phyloP scores from a whole-genome alignment of 2,113 vertebrate species.

The Carassius auratus region DNA sequence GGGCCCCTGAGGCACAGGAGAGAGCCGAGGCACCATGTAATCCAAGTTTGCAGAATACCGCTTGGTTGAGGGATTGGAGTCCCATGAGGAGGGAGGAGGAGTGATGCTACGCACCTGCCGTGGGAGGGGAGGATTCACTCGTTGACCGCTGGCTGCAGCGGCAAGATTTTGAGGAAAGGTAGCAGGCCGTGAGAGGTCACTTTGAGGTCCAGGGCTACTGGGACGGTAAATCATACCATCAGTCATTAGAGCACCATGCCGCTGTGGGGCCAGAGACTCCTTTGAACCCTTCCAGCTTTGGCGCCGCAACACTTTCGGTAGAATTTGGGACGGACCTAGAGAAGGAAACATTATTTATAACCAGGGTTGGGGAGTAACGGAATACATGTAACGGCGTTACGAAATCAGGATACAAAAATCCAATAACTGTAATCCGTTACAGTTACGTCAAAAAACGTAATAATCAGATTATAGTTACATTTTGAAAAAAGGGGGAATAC shows the following conservation, averaged over 20 bases:
- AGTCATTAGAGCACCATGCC: conserved; percentile 83
- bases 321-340: conserved; percentile 77
- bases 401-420: too few relatives aligned
- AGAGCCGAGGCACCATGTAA: conserved; percentile 88
- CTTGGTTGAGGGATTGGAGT: conserved; percentile 87
- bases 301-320: conserved; percentile 85
- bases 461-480: too few relatives aligned
- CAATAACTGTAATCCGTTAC: too few relatives aligned
- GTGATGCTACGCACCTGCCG: conserved; percentile 92
- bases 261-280: conserved; percentile 88
- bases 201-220: conserved; percentile 85
- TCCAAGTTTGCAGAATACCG: conserved; percentile 95
- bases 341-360: conserved; percentile 20
- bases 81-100: conserved; percentile 89
- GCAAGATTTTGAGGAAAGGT: conserved; percentile 84
- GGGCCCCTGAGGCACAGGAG: conserved; percentile 87
- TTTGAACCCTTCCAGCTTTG: conserved; percentile 98
- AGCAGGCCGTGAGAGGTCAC: conserved; percentile 81
- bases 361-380: too few relatives aligned
- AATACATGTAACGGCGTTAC: too few relatives aligned
- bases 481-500: too few relatives aligned
- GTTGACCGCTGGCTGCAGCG: conserved; percentile 75
- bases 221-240: conserved; percentile 86
- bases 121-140: conserved; percentile 85
- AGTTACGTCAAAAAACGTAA: too few relatives aligned